These are phyloP conservation scores for Eupeodes luniger DNA, from an alignment of 2,888 invertebrate species.

Conservation along the genomic window DNA sequence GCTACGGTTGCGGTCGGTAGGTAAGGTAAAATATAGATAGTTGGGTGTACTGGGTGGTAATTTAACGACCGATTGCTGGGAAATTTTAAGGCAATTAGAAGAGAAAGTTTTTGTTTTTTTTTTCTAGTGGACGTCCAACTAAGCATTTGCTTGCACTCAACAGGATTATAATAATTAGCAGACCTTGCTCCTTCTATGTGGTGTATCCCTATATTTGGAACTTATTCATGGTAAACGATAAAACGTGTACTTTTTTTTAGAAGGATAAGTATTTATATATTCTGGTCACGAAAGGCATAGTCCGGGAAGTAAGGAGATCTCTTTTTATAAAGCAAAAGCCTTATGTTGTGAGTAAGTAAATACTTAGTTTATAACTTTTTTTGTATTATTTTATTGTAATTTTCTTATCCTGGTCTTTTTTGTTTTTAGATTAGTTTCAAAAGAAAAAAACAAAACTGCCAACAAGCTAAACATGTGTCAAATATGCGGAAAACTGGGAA, in stretches of 20 bases:
- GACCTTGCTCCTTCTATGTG: background rate
- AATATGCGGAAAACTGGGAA: too few relatives aligned
- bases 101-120: slow-evolving; percentile 37
- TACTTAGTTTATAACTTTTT: too few relatives aligned
- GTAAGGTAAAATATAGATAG: slow-evolving; percentile 1
- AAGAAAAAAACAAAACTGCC: too few relatives aligned
- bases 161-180: background rate
- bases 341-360: too few relatives aligned
- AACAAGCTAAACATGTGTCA: too few relatives aligned
- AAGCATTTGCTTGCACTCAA: slow-evolving; percentile 19
- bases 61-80: slow-evolving; percentile 42
- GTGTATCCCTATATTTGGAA: background rate
- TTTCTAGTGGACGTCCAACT: background rate
- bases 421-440: too few relatives aligned
- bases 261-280: background rate
- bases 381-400: too few relatives aligned
- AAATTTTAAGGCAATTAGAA: slow-evolving; percentile 30
- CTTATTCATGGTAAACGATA: slow-evolving; percentile 40
- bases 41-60: slow-evolving; percentile 26
- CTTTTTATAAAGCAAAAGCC: background rate
- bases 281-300: slow-evolving; percentile 45
- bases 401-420: too few relatives aligned
- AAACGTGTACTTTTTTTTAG: slow-evolving; percentile 19
- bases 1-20: background rate
- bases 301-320: background rate